These are phyloP conservation scores for Drosophila meridiana DNA, from an alignment of 2,888 invertebrate species.

Conservation along the genomic window DNA sequence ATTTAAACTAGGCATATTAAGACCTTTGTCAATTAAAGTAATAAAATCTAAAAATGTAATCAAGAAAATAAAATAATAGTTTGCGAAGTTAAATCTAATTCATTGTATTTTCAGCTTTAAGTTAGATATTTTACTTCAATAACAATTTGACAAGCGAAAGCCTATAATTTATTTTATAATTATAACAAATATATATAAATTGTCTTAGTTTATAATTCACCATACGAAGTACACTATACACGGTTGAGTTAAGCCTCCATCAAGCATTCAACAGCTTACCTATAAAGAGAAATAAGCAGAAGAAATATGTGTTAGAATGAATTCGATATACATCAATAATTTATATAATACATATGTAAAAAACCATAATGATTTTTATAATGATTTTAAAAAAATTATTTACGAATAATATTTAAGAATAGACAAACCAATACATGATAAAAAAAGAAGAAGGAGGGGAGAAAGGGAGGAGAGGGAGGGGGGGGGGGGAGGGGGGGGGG, in stretches of 20 bases:
- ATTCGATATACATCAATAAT: not conserved
- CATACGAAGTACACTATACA: not conserved
- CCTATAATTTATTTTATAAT: too few species aligned
- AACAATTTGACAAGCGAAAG: too few species aligned
- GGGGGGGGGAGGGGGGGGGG: too few species aligned
- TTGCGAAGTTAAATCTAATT: not conserved
- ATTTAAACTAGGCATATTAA: not conserved
- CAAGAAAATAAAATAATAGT: not conserved
- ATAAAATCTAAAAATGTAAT: not conserved
- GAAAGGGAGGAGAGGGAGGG: too few species aligned
- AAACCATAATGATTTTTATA: not conserved
- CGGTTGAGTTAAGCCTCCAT: not conserved
- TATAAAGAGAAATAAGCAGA: constrained; percentile 25
- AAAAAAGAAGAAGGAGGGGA: too few species aligned
- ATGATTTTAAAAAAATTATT: too few species aligned
- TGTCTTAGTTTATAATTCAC: not conserved
- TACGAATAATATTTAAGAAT: too few species aligned
- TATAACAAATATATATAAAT: too few species aligned
- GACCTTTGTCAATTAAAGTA: not conserved
- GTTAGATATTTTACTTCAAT: not conserved
- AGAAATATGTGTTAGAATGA: not conserved
- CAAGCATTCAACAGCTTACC: constrained; percentile 29
- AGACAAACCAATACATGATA: too few species aligned
- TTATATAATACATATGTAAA: not conserved
- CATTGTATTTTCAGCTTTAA: constrained; percentile 6